Percentiles rank a stretch among this genome's conserved stretches.
Conservation (phyloP, 2,113 vertebrate species). For the Actenoides hombroni region DNA sequence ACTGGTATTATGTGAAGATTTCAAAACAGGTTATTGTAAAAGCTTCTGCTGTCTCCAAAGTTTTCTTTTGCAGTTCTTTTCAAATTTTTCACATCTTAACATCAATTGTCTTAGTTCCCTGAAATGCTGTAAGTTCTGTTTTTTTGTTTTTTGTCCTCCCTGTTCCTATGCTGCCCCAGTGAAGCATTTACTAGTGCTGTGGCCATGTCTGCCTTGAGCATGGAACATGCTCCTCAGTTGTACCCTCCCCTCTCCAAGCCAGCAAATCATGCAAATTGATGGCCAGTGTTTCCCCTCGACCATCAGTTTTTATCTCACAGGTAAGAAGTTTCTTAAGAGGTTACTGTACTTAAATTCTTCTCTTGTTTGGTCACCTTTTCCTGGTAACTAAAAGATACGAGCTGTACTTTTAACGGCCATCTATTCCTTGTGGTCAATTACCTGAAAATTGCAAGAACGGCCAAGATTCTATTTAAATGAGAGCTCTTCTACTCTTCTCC, state of each 20-base stretch:
- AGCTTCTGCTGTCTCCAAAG: too few relatives aligned
- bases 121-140: too few relatives aligned
- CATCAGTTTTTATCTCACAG: background rate
- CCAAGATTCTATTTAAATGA: too few relatives aligned
- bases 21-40: too few relatives aligned
- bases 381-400: background rate
- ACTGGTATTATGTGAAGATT: too few relatives aligned
- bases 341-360: background rate
- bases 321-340: background rate
- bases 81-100: too few relatives aligned
- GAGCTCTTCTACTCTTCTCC: too few relatives aligned
- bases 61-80: too few relatives aligned
- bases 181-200: fast-evolving
- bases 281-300: background rate
- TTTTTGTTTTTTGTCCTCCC: too few relatives aligned
- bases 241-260: background rate
- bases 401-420: background rate
- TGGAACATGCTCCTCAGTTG: fast-evolving
- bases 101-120: too few relatives aligned
- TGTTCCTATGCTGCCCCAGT: too few relatives aligned
- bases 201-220: fast-evolving
- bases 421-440: background rate
- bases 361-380: background rate
- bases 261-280: fast-evolving
- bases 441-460: too few relatives aligned